Evolutionary conservation across 1,140 invertebrate genomes (phyloP), one percentile per base, ranked within the genome.

Genomic region (Heliconius hermathena): DNA sequence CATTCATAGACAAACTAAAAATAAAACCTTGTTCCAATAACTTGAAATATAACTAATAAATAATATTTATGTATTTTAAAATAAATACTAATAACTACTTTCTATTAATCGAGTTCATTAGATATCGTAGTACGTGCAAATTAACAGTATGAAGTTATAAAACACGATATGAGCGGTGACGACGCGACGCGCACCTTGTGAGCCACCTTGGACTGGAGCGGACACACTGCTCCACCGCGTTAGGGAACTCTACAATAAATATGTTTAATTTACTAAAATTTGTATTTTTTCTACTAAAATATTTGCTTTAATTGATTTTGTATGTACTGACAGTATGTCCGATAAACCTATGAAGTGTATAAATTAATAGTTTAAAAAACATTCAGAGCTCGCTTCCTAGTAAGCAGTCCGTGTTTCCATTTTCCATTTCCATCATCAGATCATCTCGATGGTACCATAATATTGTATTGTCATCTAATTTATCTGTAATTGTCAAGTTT

Each of bases 41-140:
- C 8, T 66, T 3, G 5, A 22, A 66, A 66, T 29, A 3, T 66
- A 66, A 66, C 3, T 66, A 29, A 66, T 26, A n/a, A 57, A 9
- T 57, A 66, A 22, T 60, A 60, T 60, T n/a, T 60, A 60, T 60
- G 20, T n/a, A 60, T 22, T 60, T 26, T 3, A 36, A 60, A 29
- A 16, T 66, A 60, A 29, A 16, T 66, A 57, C 16, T 66, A 5
- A 66, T 26, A 9, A 66, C 9, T 29, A 66, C 60, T 66, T 66
- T 66, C 26, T 26, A 66, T 13, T 66, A 66, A 66, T 16, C 60
- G 11, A 66, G 60, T 66, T 66, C 60, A 66, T 66, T 66, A 66
- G 60, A 66, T 5, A 66, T 66, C 11, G 26, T 11, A 66, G 9
- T 66, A 66, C 29, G 54, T 57, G n/a, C 52, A 54, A 54, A 54